These are phyloP conservation scores for Proteles cristata DNA, from an alignment of 2,113 vertebrate genomes.

Conservation along the genomic window DNA sequence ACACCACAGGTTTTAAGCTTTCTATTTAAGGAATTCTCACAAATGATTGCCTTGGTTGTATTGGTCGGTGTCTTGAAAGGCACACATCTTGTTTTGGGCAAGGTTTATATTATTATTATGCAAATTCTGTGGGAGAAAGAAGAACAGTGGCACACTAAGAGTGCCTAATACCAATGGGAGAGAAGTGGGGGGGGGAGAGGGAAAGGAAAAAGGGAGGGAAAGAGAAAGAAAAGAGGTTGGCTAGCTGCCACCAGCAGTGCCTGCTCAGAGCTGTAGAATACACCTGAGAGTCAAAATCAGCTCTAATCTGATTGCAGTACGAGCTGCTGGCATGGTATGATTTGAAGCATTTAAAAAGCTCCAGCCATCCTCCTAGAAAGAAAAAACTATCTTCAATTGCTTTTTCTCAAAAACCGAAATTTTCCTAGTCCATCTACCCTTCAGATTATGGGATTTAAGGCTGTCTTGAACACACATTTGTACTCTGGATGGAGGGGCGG, in stretches of 20 bases:
- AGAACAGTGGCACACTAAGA: neutral
- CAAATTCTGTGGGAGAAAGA: neutral
- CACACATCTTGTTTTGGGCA: neutral
- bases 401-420: neutral
- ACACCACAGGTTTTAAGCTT: neutral
- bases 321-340: neutral
- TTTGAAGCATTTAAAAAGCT: neutral
- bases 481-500: neutral
- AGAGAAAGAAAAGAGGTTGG: neutral
- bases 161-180: neutral
- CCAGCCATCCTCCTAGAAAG: neutral
- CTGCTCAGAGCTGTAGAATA: neutral
- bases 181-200: no score
- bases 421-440: neutral
- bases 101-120: neutral
- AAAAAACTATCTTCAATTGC: neutral
- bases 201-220: no score
- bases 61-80: neutral
- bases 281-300: neutral
- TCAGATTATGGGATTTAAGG: neutral
- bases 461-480: slow-evolving; percentile 6
- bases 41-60: neutral
- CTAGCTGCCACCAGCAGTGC: neutral
- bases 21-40: neutral
- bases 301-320: neutral